These are phyloP conservation scores for Pachycephus smyrnensis DNA, from an alignment of 2,888 invertebrate species.

Conservation along the genomic window DNA sequence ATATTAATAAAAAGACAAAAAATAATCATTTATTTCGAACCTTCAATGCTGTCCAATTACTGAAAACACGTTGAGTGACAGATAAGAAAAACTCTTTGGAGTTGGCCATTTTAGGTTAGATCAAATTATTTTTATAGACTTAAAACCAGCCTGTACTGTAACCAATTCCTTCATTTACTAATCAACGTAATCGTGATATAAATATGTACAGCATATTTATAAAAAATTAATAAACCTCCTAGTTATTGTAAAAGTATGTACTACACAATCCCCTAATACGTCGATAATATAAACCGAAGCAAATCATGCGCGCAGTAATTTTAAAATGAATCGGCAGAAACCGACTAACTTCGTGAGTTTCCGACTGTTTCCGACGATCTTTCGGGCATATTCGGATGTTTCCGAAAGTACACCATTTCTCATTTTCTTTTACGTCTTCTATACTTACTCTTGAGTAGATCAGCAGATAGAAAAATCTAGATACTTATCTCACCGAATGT, in stretches of 20 bases:
- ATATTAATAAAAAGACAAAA: neutral
- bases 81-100: conserved; percentile 42
- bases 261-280: neutral
- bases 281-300: neutral
- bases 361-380: neutral
- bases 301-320: neutral
- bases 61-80: conserved; percentile 56
- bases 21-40: conserved; percentile 28
- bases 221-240: neutral
- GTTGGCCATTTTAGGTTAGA: conserved; percentile 39
- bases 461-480: neutral
- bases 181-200: neutral
- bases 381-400: neutral
- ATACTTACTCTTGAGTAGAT: neutral
- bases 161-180: neutral
- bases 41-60: conserved; percentile 60
- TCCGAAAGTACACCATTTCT: neutral
- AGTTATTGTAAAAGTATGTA: neutral
- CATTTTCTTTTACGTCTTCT: neutral
- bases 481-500: neutral
- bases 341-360: neutral
- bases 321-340: neutral
- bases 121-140: neutral
- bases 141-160: neutral
- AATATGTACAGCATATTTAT: neutral